A percentile compares a stretch with the other conserved stretches of the same genome.
Conservation (phyloP, 2,113 vertebrate genomes). For the human (Homo sapiens) region DNA sequence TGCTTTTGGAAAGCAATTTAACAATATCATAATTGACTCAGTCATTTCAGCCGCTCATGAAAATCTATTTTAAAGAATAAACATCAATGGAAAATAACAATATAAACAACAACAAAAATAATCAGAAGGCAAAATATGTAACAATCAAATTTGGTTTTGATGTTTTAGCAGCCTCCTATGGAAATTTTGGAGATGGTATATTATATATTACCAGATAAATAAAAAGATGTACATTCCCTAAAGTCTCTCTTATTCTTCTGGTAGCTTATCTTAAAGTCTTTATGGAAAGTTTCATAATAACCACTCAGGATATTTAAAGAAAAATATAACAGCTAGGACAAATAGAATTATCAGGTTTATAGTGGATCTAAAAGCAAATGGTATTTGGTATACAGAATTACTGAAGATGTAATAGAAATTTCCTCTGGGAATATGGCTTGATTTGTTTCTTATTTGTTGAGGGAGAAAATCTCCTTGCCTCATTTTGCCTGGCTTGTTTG, state of each 20-base stretch:
- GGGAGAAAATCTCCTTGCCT: neutral
- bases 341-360: neutral
- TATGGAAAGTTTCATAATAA: neutral
- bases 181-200: neutral
- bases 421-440: neutral
- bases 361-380: neutral
- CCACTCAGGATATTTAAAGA: neutral
- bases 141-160: neutral
- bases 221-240: neutral
- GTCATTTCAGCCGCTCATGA: neutral
- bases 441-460: neutral
- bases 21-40: neutral
- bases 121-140: neutral
- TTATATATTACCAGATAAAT: neutral
- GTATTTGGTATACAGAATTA: neutral
- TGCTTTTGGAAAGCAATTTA: neutral
- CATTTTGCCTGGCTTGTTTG: neutral
- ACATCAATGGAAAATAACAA: neutral
- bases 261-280: neutral
- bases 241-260: neutral
- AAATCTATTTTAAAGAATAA: neutral
- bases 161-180: neutral
- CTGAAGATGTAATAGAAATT: slow-evolving; percentile 6
- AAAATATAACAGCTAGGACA: neutral
- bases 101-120: neutral